phyloP scores from a whole-genome alignment of 2,888 invertebrate species.

The Drosophila ustulata region DNA sequence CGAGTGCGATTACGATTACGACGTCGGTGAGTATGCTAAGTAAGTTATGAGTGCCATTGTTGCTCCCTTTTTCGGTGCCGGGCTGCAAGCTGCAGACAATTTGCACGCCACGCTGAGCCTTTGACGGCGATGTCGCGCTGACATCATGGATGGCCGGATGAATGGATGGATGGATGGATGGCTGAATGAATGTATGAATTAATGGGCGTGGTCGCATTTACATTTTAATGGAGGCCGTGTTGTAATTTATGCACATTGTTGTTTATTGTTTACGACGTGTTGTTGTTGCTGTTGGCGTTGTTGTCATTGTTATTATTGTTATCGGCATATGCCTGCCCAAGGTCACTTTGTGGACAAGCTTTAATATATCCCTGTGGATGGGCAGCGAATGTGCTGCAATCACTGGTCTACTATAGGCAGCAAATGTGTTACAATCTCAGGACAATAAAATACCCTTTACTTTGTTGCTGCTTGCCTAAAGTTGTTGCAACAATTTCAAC shows the following conservation, averaged over 20 bases:
- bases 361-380: constrained; percentile 12
- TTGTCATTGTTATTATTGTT: constrained; percentile 21
- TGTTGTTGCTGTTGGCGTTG: constrained; percentile 5
- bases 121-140: constrained; percentile 44
- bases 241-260: constrained; percentile 69
- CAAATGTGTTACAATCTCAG: not conserved
- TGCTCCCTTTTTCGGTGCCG: constrained; percentile 1
- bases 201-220: constrained; percentile 63
- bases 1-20: constrained; percentile 9
- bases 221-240: constrained; percentile 60
- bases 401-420: no score
- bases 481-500: no score
- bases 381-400: not conserved
- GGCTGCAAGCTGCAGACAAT: constrained; percentile 25
- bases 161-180: constrained; percentile 12
- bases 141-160: constrained; percentile 51
- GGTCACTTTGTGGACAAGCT: constrained; percentile 53
- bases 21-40: constrained; percentile 18
- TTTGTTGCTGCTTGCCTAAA: not conserved
- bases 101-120: constrained; percentile 48
- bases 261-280: constrained; percentile 37
- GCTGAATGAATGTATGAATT: constrained; percentile 26
- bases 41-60: constrained; percentile 34
- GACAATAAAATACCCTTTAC: constrained; percentile 3
- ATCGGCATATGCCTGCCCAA: constrained; percentile 40